phyloP scores from a whole-genome alignment of 2,113 vertebrate genomes.

The Poicephalus meyeri region DNA sequence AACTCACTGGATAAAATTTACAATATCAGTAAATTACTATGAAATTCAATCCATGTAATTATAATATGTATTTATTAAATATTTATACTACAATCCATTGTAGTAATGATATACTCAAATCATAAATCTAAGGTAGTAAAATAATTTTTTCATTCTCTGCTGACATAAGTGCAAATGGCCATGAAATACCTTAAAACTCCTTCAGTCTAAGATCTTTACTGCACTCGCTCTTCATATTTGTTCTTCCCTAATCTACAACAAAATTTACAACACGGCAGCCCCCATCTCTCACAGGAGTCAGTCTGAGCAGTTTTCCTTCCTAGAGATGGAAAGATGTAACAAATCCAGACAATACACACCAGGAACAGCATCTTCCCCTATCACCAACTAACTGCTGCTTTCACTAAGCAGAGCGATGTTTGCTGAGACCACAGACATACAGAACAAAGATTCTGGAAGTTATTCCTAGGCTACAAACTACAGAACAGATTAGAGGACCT shows the following conservation, averaged over 20 bases:
- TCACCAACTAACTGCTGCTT: neutral
- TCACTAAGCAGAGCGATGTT: fast-evolving
- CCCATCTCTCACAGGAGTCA: neutral
- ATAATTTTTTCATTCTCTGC: neutral
- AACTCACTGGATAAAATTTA: neutral
- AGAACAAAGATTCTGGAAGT: neutral
- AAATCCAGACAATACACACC: neutral
- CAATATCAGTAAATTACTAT: neutral
- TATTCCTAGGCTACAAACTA: neutral
- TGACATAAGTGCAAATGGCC: neutral
- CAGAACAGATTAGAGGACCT: neutral
- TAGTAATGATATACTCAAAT: neutral
- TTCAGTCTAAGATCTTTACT: neutral
- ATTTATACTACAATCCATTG: neutral
- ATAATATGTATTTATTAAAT: neutral
- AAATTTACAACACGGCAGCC: neutral
- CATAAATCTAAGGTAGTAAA: neutral
- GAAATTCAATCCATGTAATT: neutral
- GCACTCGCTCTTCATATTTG: neutral
- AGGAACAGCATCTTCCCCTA: neutral
- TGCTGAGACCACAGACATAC: neutral
- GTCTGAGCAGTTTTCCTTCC: neutral
- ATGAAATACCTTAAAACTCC: neutral
- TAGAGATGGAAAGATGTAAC: neutral
- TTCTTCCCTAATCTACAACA: neutral